Base-by-base conservation (phyloP, 2,888 invertebrate species). In the Macropis europaea region DNA sequence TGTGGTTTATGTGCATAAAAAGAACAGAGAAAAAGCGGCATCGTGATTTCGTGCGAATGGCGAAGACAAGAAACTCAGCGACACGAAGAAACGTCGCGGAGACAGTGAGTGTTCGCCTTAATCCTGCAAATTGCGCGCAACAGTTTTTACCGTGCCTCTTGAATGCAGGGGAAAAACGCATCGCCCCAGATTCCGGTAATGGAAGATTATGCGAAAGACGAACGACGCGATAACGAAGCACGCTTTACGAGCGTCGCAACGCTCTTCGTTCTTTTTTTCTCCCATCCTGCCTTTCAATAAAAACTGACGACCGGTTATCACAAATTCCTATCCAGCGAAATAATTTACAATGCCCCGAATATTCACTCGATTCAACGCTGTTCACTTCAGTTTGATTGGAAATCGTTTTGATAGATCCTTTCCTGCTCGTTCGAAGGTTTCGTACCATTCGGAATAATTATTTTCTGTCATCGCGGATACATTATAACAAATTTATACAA, bases 51-150 rank as follows among this genome's bases (percentile, higher is more conserved):
- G 17, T 7, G 40, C 7, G 5, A 40, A 7, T 17, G 11, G 5
- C 17, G 40, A 5, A 40, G 11, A 6, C 2, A 15, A 47, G 47
- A 28, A 28, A 30, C n/a, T 47, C 47, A 26, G 6, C 17, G 47
- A 17, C n/a, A 47, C 26, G 24, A 5, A 9, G 24, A 17, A 36
- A 36, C n/a, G 7, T 3, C 13, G 15, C 13, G 24, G 3, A 11
- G 34, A 11, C 9, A 3, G 15, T 15, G 3, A 54, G 17, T 3
- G 15, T 19, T 15, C 22, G 38, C 6, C 26, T 36, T 43, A 15
- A 57, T 50, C 56, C 22, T 30, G 48, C 54, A 52, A 63, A 69
- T 63, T 36, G 48, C 17, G 34, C 19, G 30, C 36, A 34, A 56
- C 26, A n/a, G 54, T 19, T 54, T 68, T 54, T 47, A 45, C 19